Evolutionary conservation across 2,888 invertebrate species (phyloP).

Genomic region (Cryptus viduatorius): DNA sequence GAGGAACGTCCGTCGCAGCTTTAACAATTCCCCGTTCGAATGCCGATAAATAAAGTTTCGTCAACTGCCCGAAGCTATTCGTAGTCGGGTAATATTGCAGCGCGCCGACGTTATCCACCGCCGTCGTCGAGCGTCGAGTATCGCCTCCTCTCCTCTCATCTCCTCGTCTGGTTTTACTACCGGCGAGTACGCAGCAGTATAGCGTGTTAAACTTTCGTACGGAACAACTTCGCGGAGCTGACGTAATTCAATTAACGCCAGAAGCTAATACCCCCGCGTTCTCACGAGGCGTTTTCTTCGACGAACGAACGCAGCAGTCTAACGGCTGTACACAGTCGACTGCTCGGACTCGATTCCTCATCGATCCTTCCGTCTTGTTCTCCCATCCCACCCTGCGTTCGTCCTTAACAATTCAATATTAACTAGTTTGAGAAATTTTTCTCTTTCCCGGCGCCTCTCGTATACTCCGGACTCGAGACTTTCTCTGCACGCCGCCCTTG

Average conservation of each 20-base stretch:
- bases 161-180: constrained; percentile 50
- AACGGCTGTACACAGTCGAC: constrained; percentile 3
- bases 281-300: constrained; percentile 56
- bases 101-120: constrained; percentile 54
- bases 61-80: constrained; percentile 66
- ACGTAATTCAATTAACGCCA: constrained; percentile 67
- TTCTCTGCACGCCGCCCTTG: not conserved
- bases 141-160: constrained; percentile 21
- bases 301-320: not conserved
- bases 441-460: not conserved
- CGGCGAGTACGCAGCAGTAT: constrained; percentile 52
- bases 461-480: constrained; percentile 16
- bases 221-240: constrained; percentile 63
- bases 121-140: constrained; percentile 49
- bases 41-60: constrained; percentile 66
- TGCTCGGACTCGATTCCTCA: constrained; percentile 38
- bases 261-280: constrained; percentile 60
- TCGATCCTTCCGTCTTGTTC: constrained; percentile 28
- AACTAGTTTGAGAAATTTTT: constrained; percentile 48
- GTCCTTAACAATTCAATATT: constrained; percentile 52
- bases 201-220: constrained; percentile 63
- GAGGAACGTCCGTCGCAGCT: constrained; percentile 31
- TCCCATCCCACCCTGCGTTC: constrained; percentile 14
- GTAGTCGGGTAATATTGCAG: constrained; percentile 62
- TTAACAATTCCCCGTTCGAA: constrained; percentile 60